Evolutionary conservation across 1,140 invertebrate genomes (phyloP).

Genomic region (Nasonia longicornis): DNA sequence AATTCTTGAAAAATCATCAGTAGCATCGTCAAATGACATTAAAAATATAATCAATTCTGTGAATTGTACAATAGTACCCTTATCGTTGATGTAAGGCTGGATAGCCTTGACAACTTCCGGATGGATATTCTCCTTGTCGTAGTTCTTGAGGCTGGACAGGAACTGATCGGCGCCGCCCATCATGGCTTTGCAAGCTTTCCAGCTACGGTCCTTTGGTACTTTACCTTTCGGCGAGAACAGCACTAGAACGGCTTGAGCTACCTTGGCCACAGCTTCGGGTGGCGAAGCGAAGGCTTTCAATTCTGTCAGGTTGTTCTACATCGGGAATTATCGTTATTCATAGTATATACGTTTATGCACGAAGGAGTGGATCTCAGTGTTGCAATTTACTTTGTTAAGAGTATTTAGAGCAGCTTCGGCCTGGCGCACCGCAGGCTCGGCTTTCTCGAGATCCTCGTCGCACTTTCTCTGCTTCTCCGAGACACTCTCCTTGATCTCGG

Average conservation of each 20-base stretch:
- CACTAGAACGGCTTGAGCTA: conserved; percentile 88
- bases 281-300: conserved; percentile 92
- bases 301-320: conserved; percentile 87
- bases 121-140: conserved; percentile 95
- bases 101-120: conserved; percentile 85
- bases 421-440: conserved; percentile 89
- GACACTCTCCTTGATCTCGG: conserved; percentile 89
- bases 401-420: conserved; percentile 93
- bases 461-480: conserved; percentile 87
- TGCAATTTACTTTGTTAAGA: conserved; percentile 81
- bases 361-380: neutral
- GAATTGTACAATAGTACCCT: conserved; percentile 52
- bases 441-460: conserved; percentile 89
- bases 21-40: neutral
- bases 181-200: conserved; percentile 91
- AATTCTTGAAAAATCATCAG: conserved; percentile 75
- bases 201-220: conserved; percentile 91
- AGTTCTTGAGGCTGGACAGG: conserved; percentile 85
- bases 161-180: conserved; percentile 91
- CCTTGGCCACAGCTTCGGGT: conserved; percentile 85
- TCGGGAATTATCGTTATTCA: conserved; percentile 41
- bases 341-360: neutral
- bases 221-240: conserved; percentile 87
- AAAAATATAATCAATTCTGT: neutral
- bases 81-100: conserved; percentile 69